phyloP scores from a whole-genome alignment of 2,797 vertebrate species.

The Carapus acus region DNA sequence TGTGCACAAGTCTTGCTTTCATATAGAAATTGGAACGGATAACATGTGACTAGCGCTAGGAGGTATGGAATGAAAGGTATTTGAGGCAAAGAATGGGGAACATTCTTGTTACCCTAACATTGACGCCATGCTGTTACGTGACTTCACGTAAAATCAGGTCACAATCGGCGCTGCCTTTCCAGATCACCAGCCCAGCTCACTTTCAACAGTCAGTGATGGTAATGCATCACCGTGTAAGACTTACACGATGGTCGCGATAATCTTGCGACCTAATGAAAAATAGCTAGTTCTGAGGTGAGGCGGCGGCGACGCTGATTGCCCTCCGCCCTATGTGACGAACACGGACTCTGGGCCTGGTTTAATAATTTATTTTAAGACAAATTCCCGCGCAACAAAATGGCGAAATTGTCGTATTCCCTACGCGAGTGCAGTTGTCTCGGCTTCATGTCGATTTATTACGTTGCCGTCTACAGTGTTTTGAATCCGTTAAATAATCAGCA shows the following conservation, averaged over 20 bases:
- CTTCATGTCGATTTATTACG: neutral
- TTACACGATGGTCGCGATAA: neutral
- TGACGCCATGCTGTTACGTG: neutral
- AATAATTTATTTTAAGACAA: conserved; percentile 18
- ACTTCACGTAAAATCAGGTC: too few species aligned
- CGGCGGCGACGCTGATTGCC: conserved; percentile 36
- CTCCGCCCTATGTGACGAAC: conserved; percentile 63
- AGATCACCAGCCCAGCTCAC: too few species aligned
- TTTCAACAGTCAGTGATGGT: too few species aligned
- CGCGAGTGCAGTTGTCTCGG: too few species aligned
- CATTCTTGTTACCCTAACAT: too few species aligned
- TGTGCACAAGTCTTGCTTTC: neutral
- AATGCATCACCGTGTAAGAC: too few species aligned
- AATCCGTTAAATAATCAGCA: conserved; percentile 15
- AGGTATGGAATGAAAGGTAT: too few species aligned
- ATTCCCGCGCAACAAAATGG: neutral
- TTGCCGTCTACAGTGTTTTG: conserved; percentile 8
- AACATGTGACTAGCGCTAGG: too few species aligned
- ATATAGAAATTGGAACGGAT: neutral
- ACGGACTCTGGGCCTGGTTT: conserved; percentile 35
- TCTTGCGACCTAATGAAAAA: too few species aligned
- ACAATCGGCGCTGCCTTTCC: too few species aligned
- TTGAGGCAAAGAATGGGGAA: too few species aligned
- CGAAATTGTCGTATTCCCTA: rapidly evolving
- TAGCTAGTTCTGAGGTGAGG: conserved; percentile 21